A percentile compares a stretch with the other conserved stretches of the same genome.
Evolutionary conservation across 2,888 invertebrate species (phyloP).

Genomic region (Ectemnius cavifrons): DNA sequence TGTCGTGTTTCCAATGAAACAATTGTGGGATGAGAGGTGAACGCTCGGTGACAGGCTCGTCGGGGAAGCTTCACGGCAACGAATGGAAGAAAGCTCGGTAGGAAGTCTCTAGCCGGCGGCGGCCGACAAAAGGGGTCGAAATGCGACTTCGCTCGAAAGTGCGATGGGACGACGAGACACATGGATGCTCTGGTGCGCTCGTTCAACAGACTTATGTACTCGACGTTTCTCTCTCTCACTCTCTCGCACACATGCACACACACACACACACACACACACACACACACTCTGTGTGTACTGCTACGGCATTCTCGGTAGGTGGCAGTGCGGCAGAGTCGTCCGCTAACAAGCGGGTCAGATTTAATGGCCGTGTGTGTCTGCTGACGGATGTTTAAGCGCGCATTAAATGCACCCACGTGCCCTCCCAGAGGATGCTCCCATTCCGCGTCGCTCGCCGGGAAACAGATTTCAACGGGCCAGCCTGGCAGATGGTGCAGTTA

Average conservation of each 20-base stretch:
- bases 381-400: constrained; percentile 58
- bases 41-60: too few relatives aligned
- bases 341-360: constrained; percentile 60
- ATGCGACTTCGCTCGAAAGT: constrained; percentile 33
- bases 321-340: constrained; percentile 38
- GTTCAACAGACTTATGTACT: too few relatives aligned
- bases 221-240: too few relatives aligned
- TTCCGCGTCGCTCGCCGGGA: not conserved
- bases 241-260: too few relatives aligned
- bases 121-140: constrained; percentile 29
- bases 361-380: constrained; percentile 54
- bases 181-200: too few relatives aligned
- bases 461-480: constrained; percentile 11
- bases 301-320: constrained; percentile 10
- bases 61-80: too few relatives aligned
- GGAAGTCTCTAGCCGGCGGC: constrained; percentile 1
- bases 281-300: not conserved
- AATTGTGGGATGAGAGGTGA: too few relatives aligned
- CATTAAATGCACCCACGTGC: constrained; percentile 49
- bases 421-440: constrained; percentile 21
- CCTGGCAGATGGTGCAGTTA: too few relatives aligned
- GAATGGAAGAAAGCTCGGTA: too few relatives aligned
- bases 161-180: constrained; percentile 15
- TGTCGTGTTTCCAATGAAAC: too few relatives aligned
- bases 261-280: too few relatives aligned